Conservation (phyloP, 1,140 invertebrate species). For the Atta cephalotes region DNA sequence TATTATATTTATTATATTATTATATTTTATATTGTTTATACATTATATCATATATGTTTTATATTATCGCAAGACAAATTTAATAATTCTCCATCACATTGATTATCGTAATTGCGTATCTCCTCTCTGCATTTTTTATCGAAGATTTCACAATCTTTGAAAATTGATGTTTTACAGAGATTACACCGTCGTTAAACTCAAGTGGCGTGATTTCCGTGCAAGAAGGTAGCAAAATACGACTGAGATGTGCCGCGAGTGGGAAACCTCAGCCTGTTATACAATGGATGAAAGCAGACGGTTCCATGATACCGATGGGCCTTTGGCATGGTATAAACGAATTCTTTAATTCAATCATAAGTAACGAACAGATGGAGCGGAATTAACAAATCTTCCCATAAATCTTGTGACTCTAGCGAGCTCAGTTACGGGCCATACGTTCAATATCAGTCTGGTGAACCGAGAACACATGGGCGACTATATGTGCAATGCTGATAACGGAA, state of each 20-base stretch:
- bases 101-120: neutral
- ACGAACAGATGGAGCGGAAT: neutral
- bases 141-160: neutral
- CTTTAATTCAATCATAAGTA: slow-evolving; percentile 30
- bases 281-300: slow-evolving; percentile 91
- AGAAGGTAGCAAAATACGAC: slow-evolving; percentile 91
- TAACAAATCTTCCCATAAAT: slow-evolving; percentile 19
- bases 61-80: neutral
- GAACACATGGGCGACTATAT: slow-evolving; percentile 95
- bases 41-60: neutral
- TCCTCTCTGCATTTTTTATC: neutral
- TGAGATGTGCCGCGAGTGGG: slow-evolving; percentile 92
- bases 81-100: neutral
- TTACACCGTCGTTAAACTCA: slow-evolving; percentile 66
- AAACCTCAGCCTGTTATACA: slow-evolving; percentile 91
- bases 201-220: slow-evolving; percentile 87
- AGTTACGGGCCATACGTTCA: slow-evolving; percentile 90
- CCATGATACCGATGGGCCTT: slow-evolving; percentile 88
- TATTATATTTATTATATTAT: too few relatives aligned
- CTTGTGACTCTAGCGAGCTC: slow-evolving; percentile 87
- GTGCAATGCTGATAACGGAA: slow-evolving; percentile 95
- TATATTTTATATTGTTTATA: neutral
- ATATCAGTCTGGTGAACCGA: slow-evolving; percentile 93
- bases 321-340: slow-evolving; percentile 86
- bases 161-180: slow-evolving; percentile 25